Evolutionary conservation across 1,140 invertebrate genomes (phyloP), one percentile per base, ranked within the genome.

Genomic region (Bombus superbus): DNA sequence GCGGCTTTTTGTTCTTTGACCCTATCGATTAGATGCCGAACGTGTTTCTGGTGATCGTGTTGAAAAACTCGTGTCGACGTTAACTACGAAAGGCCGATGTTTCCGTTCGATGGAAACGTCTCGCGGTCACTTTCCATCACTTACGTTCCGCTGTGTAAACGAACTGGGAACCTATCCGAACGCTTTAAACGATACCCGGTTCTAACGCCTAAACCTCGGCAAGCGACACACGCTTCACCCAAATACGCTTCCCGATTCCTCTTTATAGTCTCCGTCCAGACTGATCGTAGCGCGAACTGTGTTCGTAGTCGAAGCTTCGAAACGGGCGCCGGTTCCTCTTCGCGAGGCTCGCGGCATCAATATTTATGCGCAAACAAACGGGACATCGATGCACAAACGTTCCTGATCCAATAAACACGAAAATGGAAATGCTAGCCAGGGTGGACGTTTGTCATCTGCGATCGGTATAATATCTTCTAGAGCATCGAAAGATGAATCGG

Each of bases 361-460:
- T 90, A 89, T 90, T 89, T 90, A 73, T 82, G 73, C 77, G 81
- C 88, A 87, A 90, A 89, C 88, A 90, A 68, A 83, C 72, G 18
- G 18, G 47, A 53, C 47, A 59, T 73, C 53, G 85, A 53, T 64
- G 73, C 80, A 78, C 47, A 53, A 82, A 79, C 85, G 77, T 62
- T 68, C 42, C 73, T 72, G 71, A 89, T 81, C 80, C 64, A 64
- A 85, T 88, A 84, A 81, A 87, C 81, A 89, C 85, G 88, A 74
- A 87, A 90, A 89, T 89, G 83, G 88, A 15, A 15, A 35, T 66
- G 13, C 13, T 35, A 53, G 47, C 18, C 47, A 53, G 47, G 18
- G 0, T 53, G 18, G 5, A 18, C 22, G 6, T 18, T 8, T 53
- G 47, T 53, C 64, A 62, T 62, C 59, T 62, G 10, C 28, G 59